Percentiles rank a stretch among this genome's conserved stretches.
phyloP scores from a whole-genome alignment of 2,888 invertebrate genomes.

The Campaea margaritaria region DNA sequence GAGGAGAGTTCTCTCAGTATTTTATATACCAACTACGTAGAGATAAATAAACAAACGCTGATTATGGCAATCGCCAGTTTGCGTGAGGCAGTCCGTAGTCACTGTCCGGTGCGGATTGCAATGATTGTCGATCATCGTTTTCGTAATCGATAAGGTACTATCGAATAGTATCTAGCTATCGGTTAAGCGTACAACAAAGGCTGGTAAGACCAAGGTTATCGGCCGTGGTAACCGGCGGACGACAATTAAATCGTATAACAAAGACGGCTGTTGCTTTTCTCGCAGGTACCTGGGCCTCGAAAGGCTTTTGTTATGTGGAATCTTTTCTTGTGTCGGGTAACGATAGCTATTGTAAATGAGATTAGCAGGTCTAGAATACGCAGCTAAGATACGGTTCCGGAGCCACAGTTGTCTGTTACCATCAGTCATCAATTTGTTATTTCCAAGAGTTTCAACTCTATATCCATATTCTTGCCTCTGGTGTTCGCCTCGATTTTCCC shows the following conservation, averaged over 20 bases:
- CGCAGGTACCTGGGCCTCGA: not conserved
- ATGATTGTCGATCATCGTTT: conserved; percentile 55
- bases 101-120: conserved; percentile 53
- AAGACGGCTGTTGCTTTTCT: conserved; percentile 37
- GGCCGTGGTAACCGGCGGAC: conserved; percentile 31
- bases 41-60: conserved; percentile 26
- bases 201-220: conserved; percentile 50
- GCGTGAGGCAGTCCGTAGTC: conserved; percentile 35
- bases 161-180: conserved; percentile 48
- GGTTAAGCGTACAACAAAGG: conserved; percentile 53
- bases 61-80: conserved; percentile 35
- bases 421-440: too few relatives aligned
- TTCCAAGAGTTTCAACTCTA: too few relatives aligned
- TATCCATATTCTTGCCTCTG: too few relatives aligned
- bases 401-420: too few relatives aligned
- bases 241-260: conserved; percentile 41
- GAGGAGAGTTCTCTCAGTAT: not conserved
- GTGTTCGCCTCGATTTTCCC: too few relatives aligned
- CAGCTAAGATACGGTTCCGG: too few relatives aligned
- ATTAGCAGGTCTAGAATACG: too few relatives aligned
- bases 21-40: not conserved
- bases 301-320: conserved; percentile 1
- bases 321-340: not conserved
- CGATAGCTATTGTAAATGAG: not conserved
- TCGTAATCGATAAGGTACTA: conserved; percentile 58